Evolutionary conservation across 2,113 vertebrate genomes (phyloP), one percentile per base, ranked within the genome.

Genomic region (Rhodinocichla rosea): DNA sequence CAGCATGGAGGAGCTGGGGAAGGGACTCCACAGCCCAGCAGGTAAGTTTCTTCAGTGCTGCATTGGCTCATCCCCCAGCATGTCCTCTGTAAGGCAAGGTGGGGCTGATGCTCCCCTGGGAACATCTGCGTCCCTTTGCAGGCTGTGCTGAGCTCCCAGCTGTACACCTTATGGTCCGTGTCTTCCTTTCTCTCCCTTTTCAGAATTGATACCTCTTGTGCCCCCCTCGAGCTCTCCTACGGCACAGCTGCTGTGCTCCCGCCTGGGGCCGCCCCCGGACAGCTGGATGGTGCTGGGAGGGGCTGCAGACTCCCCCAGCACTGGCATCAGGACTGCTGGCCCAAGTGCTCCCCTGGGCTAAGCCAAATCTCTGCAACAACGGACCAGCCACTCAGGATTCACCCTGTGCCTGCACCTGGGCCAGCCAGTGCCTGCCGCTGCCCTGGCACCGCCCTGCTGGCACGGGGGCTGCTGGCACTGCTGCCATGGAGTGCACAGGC

Each of bases 351-450:
- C 73, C 20, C 68, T 95, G 76, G 86, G 73, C 73, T 96, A 86
- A 94, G 74, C 75, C 79, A 57, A 8, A 59, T 52, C 64, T 83
- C 52, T 49, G 44, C 90, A 64, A 26, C 39, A 11, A 56, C 0
- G 11, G 71, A 91, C 60, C 90, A 82, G 88, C 90, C 76, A 74
- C 94, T 96, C 94, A 96, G 94, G 94, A 90, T 86, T 95, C 88
- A 94, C 93, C 75, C 94, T 75, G 90, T 97, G 94, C 96, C 91
- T 94, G 91, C 83, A 45, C 32, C 49, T 1, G 12, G 91, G 57
- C 47, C 52, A 56, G 81, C 28, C 63, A 42, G 73, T 23, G 33
- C 73, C 92, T 28, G 44, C 20, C 1, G 5, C 26, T 56, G 55
- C 60, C 39, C 50, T 2, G 13, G 52, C 68, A 28, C n/a, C 39